Conservation (phyloP, 2,113 vertebrate species). For the Hyla sarda region DNA sequence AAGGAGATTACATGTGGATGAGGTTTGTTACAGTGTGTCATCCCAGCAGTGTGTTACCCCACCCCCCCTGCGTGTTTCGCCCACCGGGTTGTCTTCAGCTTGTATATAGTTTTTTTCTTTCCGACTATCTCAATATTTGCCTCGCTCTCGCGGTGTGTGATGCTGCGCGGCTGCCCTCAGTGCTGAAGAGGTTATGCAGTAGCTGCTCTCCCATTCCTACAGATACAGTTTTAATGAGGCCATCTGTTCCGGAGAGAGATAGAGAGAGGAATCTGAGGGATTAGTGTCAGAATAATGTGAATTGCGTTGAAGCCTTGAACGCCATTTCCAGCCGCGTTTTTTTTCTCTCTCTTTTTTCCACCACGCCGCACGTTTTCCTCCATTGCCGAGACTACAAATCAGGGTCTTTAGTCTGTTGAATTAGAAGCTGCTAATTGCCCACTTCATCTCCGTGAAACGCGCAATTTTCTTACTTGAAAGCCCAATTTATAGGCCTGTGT, state of each 20-base stretch:
- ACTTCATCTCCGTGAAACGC: constrained; percentile 52
- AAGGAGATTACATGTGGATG: too few species aligned
- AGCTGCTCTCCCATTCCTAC: constrained; percentile 15
- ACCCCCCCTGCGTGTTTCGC: too few species aligned
- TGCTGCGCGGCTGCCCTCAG: background rate
- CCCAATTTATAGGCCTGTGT: constrained; percentile 32
- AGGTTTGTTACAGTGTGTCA: too few species aligned
- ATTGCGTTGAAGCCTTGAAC: constrained; percentile 28
- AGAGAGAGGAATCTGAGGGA: constrained; percentile 16
- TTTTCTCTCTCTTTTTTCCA: background rate
- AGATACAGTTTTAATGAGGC: constrained; percentile 39
- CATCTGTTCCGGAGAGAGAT: constrained; percentile 37
- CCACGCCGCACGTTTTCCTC: background rate
- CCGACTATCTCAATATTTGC: background rate
- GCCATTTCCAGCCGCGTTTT: background rate
- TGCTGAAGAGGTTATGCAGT: constrained; percentile 22
- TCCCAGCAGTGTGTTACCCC: too few species aligned
- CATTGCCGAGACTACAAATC: constrained; percentile 36
- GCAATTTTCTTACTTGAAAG: constrained; percentile 49
- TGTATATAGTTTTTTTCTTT: too few species aligned
- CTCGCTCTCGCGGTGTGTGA: background rate
- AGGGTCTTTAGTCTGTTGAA: constrained; percentile 46
- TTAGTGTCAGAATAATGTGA: constrained; percentile 39
- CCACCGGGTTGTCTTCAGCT: too few species aligned
- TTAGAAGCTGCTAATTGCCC: constrained; percentile 55